Conservation (phyloP, 2,888 invertebrate species). For the Andrena marginata region DNA sequence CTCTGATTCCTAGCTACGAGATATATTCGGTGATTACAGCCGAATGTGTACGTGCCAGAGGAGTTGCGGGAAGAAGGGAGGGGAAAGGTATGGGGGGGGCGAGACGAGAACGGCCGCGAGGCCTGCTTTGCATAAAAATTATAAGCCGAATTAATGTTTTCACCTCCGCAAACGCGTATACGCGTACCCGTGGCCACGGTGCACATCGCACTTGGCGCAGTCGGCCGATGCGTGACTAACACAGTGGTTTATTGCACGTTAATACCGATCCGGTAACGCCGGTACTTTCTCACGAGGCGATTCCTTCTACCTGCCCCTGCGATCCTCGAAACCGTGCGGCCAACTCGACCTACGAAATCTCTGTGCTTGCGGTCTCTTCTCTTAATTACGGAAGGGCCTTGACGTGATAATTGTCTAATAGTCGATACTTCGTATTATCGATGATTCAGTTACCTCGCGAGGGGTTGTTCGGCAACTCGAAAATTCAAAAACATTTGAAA, state of each 20-base stretch:
- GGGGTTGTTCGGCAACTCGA: no score
- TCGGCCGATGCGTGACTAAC: slow-evolving; percentile 89
- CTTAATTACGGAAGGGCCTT: background rate
- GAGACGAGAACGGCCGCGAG: slow-evolving; percentile 58
- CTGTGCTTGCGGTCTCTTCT: background rate
- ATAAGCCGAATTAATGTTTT: slow-evolving; percentile 77
- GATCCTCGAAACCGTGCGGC: slow-evolving; percentile 3
- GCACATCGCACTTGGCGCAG: slow-evolving; percentile 83
- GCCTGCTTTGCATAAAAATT: slow-evolving; percentile 77
- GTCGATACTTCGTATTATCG: no score
- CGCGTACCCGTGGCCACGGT: slow-evolving; percentile 32
- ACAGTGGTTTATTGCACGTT: slow-evolving; percentile 85
- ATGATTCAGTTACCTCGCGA: no score
- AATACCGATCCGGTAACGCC: slow-evolving; percentile 58
- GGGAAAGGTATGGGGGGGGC: slow-evolving; percentile 27
- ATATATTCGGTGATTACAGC: slow-evolving; percentile 66
- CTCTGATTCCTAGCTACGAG: slow-evolving; percentile 58
- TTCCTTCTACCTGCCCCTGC: slow-evolving; percentile 21
- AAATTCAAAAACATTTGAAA: no score
- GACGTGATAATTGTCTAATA: no score
- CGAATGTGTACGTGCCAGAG: slow-evolving; percentile 47
- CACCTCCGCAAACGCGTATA: slow-evolving; percentile 67
- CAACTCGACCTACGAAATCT: slow-evolving; percentile 7
- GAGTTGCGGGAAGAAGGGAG: background rate
- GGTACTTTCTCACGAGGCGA: slow-evolving; percentile 62